Evolutionary conservation across 2,113 vertebrate genomes (phyloP).

Genomic region (Machaerirhynchus nigripectus): DNA sequence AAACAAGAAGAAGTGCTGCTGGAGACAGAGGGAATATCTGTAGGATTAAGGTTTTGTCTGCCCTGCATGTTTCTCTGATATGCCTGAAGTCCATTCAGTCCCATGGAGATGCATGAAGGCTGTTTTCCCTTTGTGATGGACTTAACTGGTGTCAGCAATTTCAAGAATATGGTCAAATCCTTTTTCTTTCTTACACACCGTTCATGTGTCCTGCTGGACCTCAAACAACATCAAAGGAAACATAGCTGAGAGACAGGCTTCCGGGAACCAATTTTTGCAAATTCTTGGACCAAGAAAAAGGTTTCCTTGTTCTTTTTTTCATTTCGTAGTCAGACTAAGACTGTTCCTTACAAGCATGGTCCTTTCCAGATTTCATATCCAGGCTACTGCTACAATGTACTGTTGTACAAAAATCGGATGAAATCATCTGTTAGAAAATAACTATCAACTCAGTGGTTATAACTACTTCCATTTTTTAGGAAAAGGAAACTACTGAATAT

Average conservation of each 20-base stretch:
- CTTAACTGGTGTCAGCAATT: not conserved
- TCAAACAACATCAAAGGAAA: not conserved
- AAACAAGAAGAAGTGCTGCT: not conserved
- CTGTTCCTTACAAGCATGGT: not conserved
- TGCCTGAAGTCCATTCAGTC: not conserved
- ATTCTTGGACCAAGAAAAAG: not conserved
- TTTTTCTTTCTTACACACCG: not conserved
- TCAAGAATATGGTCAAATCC: not conserved
- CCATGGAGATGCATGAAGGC: not conserved
- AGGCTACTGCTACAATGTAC: not conserved
- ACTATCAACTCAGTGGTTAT: not conserved
- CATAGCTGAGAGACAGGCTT: not conserved
- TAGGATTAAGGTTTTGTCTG: not conserved
- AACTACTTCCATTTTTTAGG: not conserved
- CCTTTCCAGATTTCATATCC: not conserved
- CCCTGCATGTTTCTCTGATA: not conserved
- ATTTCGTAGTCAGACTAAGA: not conserved
- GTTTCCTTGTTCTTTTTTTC: not conserved
- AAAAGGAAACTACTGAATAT: not conserved
- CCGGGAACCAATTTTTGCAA: not conserved
- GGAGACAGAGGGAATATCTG: not conserved
- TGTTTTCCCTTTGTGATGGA: not conserved
- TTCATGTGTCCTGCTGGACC: not conserved
- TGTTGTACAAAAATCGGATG: not conserved
- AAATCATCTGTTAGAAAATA: not conserved